Conservation (phyloP, 2,113 vertebrate species). For the Theropithecus gelada region DNA sequence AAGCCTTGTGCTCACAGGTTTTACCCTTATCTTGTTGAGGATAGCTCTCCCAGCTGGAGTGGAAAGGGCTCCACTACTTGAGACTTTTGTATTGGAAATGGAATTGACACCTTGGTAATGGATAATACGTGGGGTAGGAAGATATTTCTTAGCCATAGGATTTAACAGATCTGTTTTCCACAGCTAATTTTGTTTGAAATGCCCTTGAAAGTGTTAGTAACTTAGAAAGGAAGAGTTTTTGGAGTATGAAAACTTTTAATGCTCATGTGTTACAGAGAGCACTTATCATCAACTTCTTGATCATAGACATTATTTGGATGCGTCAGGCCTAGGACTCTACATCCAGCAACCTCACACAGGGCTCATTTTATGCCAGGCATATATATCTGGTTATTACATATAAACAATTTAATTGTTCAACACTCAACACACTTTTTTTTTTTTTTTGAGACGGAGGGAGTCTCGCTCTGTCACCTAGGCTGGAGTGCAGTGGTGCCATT, state of each 20-base stretch:
- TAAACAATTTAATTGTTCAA: neutral
- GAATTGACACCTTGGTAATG: neutral
- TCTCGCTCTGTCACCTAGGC: too few species aligned
- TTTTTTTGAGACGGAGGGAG: too few species aligned
- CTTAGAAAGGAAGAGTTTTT: slow-evolving; percentile 13
- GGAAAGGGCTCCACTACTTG: neutral
- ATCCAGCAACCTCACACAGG: neutral
- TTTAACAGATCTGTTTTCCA: neutral
- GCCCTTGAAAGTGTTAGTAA: neutral
- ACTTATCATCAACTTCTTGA: neutral
- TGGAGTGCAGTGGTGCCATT: too few species aligned
- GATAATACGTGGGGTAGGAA: neutral
- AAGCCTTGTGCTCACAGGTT: neutral
- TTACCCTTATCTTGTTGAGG: neutral
- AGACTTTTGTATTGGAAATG: neutral
- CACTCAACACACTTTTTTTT: neutral
- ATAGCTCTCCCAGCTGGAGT: neutral
- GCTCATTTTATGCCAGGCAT: neutral
- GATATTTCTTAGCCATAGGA: neutral
- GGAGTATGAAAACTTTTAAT: neutral
- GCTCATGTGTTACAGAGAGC: neutral
- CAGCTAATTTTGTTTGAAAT: slow-evolving; percentile 42
- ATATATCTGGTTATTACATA: neutral
- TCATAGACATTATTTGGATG: neutral
- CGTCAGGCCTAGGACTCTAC: neutral